Percentiles rank a stretch among this genome's conserved stretches.
Evolutionary conservation across 2,888 invertebrate species (phyloP).

Genomic region (Phasia obesa): DNA sequence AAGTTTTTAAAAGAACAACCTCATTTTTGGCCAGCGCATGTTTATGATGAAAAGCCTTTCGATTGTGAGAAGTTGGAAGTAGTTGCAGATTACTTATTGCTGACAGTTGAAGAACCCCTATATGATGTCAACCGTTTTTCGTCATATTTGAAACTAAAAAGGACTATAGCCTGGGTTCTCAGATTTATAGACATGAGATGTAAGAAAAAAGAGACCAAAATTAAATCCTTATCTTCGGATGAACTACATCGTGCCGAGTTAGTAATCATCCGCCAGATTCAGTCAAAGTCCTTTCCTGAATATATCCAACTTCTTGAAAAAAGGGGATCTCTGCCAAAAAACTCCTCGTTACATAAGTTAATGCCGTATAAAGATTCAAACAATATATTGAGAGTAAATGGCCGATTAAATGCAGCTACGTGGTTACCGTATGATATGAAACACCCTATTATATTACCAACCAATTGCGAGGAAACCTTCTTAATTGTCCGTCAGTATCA

Average conservation of each 20-base stretch:
- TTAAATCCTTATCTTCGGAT: no score
- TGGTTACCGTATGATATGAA: constrained; percentile 4
- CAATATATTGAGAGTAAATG: no score
- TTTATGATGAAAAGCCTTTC: background rate
- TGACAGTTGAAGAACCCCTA: background rate
- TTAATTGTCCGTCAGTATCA: no score
- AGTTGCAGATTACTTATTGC: background rate
- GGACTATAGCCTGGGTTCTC: constrained; percentile 3
- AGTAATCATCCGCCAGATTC: no score
- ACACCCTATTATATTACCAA: constrained; percentile 22
- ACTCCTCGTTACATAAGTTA: background rate
- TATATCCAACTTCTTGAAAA: no score
- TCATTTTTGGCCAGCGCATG: background rate
- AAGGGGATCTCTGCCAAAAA: no score
- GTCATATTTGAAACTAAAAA: background rate
- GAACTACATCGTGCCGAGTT: no score
- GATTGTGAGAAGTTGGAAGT: background rate
- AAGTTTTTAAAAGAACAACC: background rate
- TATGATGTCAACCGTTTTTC: constrained; percentile 11
- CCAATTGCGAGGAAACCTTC: background rate
- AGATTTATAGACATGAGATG: constrained; percentile 12
- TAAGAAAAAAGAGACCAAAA: background rate
- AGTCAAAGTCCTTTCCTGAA: no score
- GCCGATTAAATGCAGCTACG: background rate
- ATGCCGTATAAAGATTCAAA: background rate